Base-by-base conservation (phyloP, 2,888 invertebrate species). In the Limnephilus lunatus region DNA sequence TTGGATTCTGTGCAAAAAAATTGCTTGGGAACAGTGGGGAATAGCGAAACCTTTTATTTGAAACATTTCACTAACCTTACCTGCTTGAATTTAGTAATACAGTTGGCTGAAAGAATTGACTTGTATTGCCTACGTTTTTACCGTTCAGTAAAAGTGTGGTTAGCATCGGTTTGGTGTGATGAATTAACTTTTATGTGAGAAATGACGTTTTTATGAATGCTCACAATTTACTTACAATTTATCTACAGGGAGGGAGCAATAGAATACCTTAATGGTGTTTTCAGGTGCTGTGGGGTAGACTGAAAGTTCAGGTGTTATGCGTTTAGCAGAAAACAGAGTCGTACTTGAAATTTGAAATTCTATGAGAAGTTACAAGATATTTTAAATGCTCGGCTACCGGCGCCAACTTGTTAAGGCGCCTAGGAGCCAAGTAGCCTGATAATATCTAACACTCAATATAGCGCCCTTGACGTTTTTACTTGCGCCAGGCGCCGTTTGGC, bases 241-340 rank as follows among this genome's bases (percentile, higher is more conserved):
- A 5, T 19, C 68, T 68, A n/a, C 25, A 5, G 3, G n/a, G 25
- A 9, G 7, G n/a, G 68, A 5, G 68, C n/a, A n/a, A 25, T 9
- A 68, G 68, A 9, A 68, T 7, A 68, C 25, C 9, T 68, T 68
- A 9, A 25, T 68, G 2, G 9, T 68, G 68, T n/a, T 68, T 68
- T 68, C 68, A 68, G 68, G 68, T 68, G 25, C 68, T n/a, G 9
- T 9, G 68, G 25, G 68, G 68, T 68, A 25, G 9, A n/a, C 7
- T 68, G 25, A 68, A 68, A n/a, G 68, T 68, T 68, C 68, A 68
- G 68, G 68, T 68, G 68, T 68, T n/a, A 68, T 2, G 68, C 68
- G n/a, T 30, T 87, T 53, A 31, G 48, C 48, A 19, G 83, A 35
- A n/a, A 48, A 87, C 87, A 87, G 87, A 53, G 87, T 31, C 87